Evolutionary conservation across 1,140 invertebrate species (phyloP).

Genomic region (Hetaerina americana): DNA sequence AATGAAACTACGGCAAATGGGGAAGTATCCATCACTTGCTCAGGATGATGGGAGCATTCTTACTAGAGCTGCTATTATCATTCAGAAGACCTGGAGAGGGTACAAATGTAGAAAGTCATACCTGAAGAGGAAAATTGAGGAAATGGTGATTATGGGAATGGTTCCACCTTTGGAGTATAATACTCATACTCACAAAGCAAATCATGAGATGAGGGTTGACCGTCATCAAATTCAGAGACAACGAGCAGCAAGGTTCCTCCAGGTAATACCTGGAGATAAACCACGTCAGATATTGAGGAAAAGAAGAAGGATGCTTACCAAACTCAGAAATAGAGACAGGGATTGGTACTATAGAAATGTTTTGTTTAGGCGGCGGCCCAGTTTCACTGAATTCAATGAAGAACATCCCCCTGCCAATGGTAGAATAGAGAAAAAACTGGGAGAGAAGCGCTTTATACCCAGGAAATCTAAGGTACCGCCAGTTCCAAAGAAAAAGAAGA

Average conservation of each 20-base stretch:
- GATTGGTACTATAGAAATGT: background rate
- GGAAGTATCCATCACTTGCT: background rate
- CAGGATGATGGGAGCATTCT: background rate
- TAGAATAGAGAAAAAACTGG: background rate
- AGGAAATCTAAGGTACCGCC: background rate
- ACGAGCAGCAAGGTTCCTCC: background rate
- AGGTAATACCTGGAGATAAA: background rate
- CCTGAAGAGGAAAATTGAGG: slow-evolving; percentile 52
- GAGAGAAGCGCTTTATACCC: background rate
- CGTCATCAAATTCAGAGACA: background rate
- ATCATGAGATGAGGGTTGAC: background rate
- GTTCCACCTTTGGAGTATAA: background rate
- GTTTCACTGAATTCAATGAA: background rate
- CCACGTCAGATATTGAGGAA: background rate
- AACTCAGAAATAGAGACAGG: background rate
- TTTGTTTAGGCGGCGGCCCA: background rate
- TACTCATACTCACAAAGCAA: background rate
- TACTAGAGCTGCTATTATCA: slow-evolving; percentile 48
- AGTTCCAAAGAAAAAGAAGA: background rate
- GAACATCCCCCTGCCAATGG: background rate
- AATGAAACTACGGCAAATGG: background rate
- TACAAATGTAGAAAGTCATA: slow-evolving; percentile 55
- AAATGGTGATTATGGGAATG: slow-evolving; percentile 71
- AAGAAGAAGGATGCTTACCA: background rate
- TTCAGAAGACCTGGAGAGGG: slow-evolving; percentile 71